Conservation (phyloP, 2,888 invertebrate genomes). For the Amblyteles armatorius region DNA sequence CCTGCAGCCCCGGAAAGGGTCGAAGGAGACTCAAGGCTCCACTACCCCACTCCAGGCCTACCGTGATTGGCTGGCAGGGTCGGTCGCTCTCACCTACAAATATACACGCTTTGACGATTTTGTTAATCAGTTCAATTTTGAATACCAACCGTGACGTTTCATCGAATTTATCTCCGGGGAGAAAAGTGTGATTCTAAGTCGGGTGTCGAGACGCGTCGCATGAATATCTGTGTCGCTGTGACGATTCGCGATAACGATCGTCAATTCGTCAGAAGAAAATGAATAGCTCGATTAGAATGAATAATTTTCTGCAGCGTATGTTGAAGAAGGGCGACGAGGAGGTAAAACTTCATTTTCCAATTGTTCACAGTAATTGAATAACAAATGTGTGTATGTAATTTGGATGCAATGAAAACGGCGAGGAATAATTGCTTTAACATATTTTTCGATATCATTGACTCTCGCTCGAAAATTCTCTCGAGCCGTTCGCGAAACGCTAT, state of each 20-base stretch:
- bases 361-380: background rate
- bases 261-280: slow-evolving; percentile 11
- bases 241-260: background rate
- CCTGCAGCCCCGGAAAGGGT: slow-evolving; percentile 38
- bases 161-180: background rate
- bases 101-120: slow-evolving; percentile 24
- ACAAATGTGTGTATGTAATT: background rate
- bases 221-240: slow-evolving; percentile 13
- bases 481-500: background rate
- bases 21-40: background rate
- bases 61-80: slow-evolving; percentile 42
- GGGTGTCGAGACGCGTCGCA: background rate
- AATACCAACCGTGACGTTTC: slow-evolving; percentile 39
- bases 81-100: slow-evolving; percentile 3
- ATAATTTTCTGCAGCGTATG: slow-evolving; percentile 69
- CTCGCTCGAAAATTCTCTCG: background rate
- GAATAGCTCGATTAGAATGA: slow-evolving; percentile 66
- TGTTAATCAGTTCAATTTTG: slow-evolving; percentile 55
- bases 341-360: slow-evolving; percentile 58
- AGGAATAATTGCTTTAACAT: background rate
- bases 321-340: slow-evolving; percentile 65
- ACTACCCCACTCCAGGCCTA: slow-evolving; percentile 5
- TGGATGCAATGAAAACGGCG: background rate
- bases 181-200: background rate
- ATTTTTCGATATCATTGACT: background rate